phyloP scores from a whole-genome alignment of 2,888 invertebrate species.

The Petrolisthes cinctipes region DNA sequence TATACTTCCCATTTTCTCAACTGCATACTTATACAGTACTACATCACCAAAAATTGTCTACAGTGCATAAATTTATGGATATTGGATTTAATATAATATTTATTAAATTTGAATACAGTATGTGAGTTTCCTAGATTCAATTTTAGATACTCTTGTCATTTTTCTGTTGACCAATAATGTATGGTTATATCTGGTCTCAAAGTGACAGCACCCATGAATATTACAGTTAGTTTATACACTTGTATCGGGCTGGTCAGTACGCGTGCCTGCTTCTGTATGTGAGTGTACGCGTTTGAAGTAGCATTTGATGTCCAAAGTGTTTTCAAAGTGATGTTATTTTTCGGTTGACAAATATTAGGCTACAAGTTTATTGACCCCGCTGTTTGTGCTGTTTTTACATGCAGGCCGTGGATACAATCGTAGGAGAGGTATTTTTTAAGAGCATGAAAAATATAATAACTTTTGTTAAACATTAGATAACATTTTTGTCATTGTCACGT shows the following conservation, averaged over 20 bases:
- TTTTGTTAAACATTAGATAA: not conserved
- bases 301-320: conserved; percentile 23
- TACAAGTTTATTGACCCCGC: conserved; percentile 56
- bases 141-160: no score
- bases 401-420: conserved; percentile 60
- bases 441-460: conserved; percentile 42
- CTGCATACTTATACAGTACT: no score
- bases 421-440: conserved; percentile 59
- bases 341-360: conserved; percentile 18
- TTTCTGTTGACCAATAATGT: no score
- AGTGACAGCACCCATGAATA: no score
- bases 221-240: no score
- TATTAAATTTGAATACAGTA: no score
- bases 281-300: not conserved
- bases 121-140: no score
- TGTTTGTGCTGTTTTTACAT: conserved; percentile 60
- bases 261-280: conserved; percentile 17
- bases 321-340: conserved; percentile 27
- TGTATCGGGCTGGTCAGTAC: not conserved
- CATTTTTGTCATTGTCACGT: not conserved
- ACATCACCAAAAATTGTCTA: no score
- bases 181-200: no score
- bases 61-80: no score
- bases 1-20: no score
- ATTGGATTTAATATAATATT: no score